Evolutionary conservation across 1,140 invertebrate species (phyloP).

Genomic region (Procambarus virginalis): DNA sequence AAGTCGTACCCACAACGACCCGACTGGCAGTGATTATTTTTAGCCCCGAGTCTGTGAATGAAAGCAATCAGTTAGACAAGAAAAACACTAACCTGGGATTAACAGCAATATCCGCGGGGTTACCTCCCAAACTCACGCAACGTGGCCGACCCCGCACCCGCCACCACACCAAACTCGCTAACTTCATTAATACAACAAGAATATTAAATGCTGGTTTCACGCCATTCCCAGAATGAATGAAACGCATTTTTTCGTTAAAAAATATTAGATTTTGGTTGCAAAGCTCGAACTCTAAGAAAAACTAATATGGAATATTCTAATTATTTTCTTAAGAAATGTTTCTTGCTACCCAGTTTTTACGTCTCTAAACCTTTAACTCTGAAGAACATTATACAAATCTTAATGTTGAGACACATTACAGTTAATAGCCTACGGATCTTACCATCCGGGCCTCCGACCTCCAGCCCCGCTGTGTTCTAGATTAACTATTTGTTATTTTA

Average conservation of each 20-base stretch:
- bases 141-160: neutral
- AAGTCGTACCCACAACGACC: constrained; percentile 10
- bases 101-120: constrained; percentile 27
- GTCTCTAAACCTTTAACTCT: no score
- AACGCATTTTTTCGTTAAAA: neutral
- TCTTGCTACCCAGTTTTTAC: no score
- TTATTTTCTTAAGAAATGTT: no score
- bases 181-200: neutral
- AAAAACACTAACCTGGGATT: constrained; percentile 33
- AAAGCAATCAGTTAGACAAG: constrained; percentile 41
- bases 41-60: constrained; percentile 14
- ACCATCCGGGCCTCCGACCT: no score
- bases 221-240: neutral
- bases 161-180: neutral
- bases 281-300: no score
- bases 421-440: no score
- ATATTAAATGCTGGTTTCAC: neutral
- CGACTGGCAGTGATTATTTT: constrained; percentile 22
- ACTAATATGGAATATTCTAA: no score
- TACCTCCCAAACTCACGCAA: neutral
- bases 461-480: no score
- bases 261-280: no score
- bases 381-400: no score
- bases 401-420: no score
- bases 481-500: no score